These are phyloP conservation scores for Larimichthys polyactis DNA, from an alignment of 2,113 vertebrate species.

Conservation along the genomic window DNA sequence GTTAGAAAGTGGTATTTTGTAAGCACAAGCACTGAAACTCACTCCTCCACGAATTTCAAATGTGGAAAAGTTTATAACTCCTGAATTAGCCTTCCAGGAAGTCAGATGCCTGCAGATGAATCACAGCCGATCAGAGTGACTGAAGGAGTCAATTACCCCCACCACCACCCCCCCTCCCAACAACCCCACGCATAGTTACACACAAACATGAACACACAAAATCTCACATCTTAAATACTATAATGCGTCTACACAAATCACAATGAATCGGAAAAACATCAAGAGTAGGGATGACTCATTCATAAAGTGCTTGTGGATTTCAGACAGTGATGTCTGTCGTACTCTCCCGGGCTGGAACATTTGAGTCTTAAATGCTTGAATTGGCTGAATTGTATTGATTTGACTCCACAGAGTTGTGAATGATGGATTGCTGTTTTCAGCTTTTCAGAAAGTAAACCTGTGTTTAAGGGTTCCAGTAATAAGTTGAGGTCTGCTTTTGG, in stretches of 20 bases:
- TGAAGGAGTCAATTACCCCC: conserved; percentile 49
- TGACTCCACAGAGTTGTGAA: conserved; percentile 53
- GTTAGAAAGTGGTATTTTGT: conserved; percentile 31
- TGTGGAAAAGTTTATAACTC: conserved; percentile 68
- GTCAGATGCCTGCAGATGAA: conserved; percentile 70
- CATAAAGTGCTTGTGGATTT: conserved; percentile 60
- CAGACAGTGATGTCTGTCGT: conserved; percentile 44
- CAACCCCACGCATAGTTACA: conserved; percentile 3
- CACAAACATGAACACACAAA: not conserved
- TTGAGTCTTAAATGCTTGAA: conserved; percentile 46
- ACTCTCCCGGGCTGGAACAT: conserved; percentile 39
- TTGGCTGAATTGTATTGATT: conserved; percentile 56
- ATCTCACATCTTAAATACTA: conserved; percentile 49
- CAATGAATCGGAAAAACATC: conserved; percentile 57
- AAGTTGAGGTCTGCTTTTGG: conserved; percentile 32
- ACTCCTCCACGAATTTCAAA: conserved; percentile 44
- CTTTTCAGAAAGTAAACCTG: conserved; percentile 38
- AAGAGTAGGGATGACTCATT: conserved; percentile 69
- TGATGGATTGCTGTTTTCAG: conserved; percentile 59
- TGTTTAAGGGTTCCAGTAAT: conserved; percentile 46
- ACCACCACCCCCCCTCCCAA: not conserved
- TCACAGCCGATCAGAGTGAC: conserved; percentile 61
- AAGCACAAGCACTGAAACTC: conserved; percentile 39
- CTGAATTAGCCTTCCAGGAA: conserved; percentile 70
- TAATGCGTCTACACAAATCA: conserved; percentile 29